Evolutionary conservation across 1,140 invertebrate genomes (phyloP).

Genomic region (Macrosteles quadrilineatus): DNA sequence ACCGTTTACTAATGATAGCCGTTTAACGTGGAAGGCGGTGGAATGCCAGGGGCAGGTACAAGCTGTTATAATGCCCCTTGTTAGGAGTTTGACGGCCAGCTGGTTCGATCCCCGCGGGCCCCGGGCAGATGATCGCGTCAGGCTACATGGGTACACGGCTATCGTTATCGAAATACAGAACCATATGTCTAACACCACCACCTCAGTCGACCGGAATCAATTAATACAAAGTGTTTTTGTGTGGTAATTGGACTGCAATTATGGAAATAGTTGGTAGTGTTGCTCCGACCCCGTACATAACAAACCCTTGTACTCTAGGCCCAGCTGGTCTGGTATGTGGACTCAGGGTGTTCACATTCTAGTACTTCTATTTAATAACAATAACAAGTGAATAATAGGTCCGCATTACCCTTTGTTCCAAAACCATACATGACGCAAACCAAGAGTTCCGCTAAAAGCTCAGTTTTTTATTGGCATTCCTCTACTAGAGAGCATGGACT

Average conservation of each 20-base stretch:
- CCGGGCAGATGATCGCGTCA: background rate
- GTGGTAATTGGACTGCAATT: background rate
- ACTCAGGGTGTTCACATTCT: no score
- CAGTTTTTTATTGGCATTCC: no score
- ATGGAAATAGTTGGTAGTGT: background rate
- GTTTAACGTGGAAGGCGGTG: conserved; percentile 3
- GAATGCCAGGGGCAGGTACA: conserved; percentile 13
- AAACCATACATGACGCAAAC: no score
- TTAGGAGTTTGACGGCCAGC: background rate
- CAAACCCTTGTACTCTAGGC: no score
- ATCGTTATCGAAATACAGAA: background rate
- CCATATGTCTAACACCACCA: background rate
- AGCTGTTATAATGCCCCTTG: background rate
- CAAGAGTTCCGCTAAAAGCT: no score
- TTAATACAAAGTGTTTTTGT: background rate
- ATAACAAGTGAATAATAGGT: no score
- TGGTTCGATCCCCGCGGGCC: background rate
- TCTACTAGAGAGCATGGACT: no score
- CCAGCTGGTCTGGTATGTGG: no score
- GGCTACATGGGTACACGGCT: background rate
- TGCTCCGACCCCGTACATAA: no score
- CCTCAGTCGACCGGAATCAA: background rate
- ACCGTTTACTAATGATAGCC: conserved; percentile 10
- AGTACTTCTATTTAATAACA: no score
- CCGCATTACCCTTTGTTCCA: no score